phyloP scores from a whole-genome alignment of 1,140 invertebrate species.

The Ceratitis capitata region DNA sequence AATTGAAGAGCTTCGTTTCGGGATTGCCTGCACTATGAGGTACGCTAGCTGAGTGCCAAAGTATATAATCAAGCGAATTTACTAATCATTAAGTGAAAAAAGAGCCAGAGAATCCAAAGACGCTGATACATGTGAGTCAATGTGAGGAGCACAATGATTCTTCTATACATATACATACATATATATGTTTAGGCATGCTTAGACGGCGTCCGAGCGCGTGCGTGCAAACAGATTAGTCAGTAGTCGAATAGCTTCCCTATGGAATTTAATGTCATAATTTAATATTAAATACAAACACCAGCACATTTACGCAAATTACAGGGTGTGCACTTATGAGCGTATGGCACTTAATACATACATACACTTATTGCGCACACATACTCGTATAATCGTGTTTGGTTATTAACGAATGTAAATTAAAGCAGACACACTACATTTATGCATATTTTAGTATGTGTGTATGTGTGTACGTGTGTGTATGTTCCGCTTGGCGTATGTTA shows the following conservation, averaged over 20 bases:
- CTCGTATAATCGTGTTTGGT: neutral
- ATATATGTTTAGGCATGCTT: too few relatives aligned
- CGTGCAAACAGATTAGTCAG: neutral
- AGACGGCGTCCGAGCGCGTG: neutral
- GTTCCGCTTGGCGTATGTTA: neutral
- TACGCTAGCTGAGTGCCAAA: neutral
- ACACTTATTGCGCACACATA: neutral
- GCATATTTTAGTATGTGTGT: neutral
- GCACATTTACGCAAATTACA: neutral
- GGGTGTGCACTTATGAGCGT: neutral
- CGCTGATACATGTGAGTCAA: neutral
- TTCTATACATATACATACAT: too few relatives aligned
- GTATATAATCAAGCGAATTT: neutral
- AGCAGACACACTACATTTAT: neutral
- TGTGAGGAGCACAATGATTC: neutral
- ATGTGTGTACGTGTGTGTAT: neutral
- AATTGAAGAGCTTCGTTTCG: too few relatives aligned
- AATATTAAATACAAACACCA: slow-evolving; percentile 27
- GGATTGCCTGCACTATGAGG: neutral
- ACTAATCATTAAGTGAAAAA: neutral
- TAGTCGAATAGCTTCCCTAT: neutral
- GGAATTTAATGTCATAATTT: slow-evolving; percentile 2
- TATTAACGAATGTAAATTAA: neutral
- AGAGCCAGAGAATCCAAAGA: neutral
- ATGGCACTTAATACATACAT: neutral